phyloP scores from a whole-genome alignment of 2,113 vertebrate species.

The Hyla sarda region DNA sequence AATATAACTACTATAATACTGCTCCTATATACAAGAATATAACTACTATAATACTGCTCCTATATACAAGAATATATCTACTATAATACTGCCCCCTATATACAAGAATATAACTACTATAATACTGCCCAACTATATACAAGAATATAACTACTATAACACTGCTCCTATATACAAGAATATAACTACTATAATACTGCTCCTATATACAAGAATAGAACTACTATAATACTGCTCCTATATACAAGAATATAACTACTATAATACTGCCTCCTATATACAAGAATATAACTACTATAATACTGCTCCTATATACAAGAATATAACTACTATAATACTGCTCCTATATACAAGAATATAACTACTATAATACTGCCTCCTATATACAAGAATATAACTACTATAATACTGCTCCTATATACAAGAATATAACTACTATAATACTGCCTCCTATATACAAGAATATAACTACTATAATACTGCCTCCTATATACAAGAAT shows the following conservation, averaged over 20 bases:
- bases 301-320: too few relatives aligned
- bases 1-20: constrained; percentile 1
- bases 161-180: too few relatives aligned
- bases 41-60: too few relatives aligned
- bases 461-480: too few relatives aligned
- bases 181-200: not conserved
- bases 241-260: too few relatives aligned
- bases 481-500: not conserved
- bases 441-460: not conserved
- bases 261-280: too few relatives aligned
- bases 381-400: not conserved
- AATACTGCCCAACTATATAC: not conserved
- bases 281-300: too few relatives aligned
- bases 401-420: not conserved
- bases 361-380: too few relatives aligned
- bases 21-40: too few relatives aligned
- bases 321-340: too few relatives aligned
- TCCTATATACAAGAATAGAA: not conserved
- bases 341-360: too few relatives aligned
- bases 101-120: not conserved
- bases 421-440: not conserved
- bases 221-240: not conserved
- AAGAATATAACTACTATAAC: too few relatives aligned
- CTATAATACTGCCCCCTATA: not conserved
- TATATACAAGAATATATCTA: not conserved